Base-by-base conservation (phyloP, 2,797 vertebrate species). In the Otus scops region DNA sequence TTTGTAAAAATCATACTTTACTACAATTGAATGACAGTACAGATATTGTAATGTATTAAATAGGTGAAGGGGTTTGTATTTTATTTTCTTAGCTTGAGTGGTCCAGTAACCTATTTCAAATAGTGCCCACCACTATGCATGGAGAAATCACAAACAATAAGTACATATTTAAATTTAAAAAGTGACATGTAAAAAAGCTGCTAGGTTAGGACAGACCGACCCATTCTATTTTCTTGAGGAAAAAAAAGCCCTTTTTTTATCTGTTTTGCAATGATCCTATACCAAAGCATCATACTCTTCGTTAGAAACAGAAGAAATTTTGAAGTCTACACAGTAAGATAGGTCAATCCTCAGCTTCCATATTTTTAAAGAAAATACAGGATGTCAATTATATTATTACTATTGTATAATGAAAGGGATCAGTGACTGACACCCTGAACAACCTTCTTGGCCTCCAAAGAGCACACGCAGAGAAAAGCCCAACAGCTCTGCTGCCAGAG, bases 391-490 rank as follows among this genome's bases (percentile, higher is more conserved):
- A 16, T 4, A 69, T 38, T 56, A 13, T 36, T 30, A 41, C 27
- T 20, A 41, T 32, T 1, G 9, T 23, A 41, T 23, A 65, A 61
- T 12, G 10, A 65, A 79, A 75, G 6, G 0, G 0, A 65, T 56
- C 41, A 11, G 11, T 2, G 1, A 13, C n/a, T 32, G 16, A 38
- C 59, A 60, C 7, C 45, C 11, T 47, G 34, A 71, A 30, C 5
- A 27, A 67, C 15, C 5, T 47, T 38, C 36, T 48, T 20, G n/a
- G 54, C 17, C 30, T 67, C 19, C 18, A 68, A 71, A 61, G 23
- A n/a, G 27, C 30, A 20, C 34, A 71, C 0, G 0, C n/a, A 5
- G 67, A 71, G 45, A 1, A 10, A 9, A 77, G 45, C 12, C 27
- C 14, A 43, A 53, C 43, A n/a, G 21, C 32, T 43, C 43, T 45